Base-by-base conservation (phyloP, 2,888 invertebrate species). In the Apodemia mormo region DNA sequence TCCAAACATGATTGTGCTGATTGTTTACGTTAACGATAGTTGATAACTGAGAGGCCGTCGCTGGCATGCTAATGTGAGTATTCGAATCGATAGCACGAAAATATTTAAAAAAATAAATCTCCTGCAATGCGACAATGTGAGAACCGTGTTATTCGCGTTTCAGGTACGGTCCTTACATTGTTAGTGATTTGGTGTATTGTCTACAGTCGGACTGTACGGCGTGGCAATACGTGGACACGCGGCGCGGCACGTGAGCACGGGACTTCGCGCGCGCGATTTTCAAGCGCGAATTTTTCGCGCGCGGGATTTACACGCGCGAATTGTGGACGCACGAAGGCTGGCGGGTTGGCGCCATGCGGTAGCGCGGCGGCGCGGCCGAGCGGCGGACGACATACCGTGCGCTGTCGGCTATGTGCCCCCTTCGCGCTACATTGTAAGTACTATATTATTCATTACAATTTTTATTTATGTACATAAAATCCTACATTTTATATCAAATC, bases 31-130 rank as follows among this genome's bases (percentile, higher is more conserved):
- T 90, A 85, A 84, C 87, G 82, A 81, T 86, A 91, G 90, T 91
- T 90, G 91, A 92, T 91, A 88, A 86, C 87, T 83, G 85, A 82
- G 84, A 85, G 82, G 84, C 87, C 87, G 87, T 87, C 89, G 90
- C 90, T 92, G 92, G 92, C 90, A 92, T 92, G 92, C 90, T 90
- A 87, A 93, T 92, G 92, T 93, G 90, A 93, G 92, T 92, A 92
- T 84, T 78, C 76, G 76, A 81, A 80, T 82, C 79, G 77, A 78
- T 80, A 78, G 73, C 75, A 76, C 72, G 75, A 76, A 75, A 72
- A 73, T 75, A 71, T 70, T 73, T 70, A 74, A 71, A 75, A 73
- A 72, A 73, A 67, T 54, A 72, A 70, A 81, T 88, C 49, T 49
- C 82, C 91, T 91, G 91, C 91, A 91, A 84, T 91, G 91, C 92